Evolutionary conservation across 2,113 vertebrate genomes (phyloP), one percentile per base, ranked within the genome.

Genomic region (Morone chrysops): DNA sequence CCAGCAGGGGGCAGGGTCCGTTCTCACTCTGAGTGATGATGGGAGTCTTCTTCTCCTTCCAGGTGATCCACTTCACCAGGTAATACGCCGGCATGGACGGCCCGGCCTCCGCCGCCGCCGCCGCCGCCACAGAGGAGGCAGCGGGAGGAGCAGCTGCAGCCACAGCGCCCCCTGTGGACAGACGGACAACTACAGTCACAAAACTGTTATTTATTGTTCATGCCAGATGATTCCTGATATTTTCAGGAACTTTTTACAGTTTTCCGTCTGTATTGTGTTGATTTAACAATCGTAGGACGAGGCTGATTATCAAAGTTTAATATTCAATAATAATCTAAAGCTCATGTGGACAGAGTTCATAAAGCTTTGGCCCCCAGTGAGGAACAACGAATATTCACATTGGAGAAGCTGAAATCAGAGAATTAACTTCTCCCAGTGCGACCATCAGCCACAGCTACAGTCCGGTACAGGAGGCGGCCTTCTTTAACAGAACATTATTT

Each of bases 31-130:
- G 98, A 0, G 91, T 98, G 90, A 99, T 90, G 76, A 99, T 81
- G 0, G 98, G 97, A 0, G 97, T 98, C 79, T 94, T 93, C 60
- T 97, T 95, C 9, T 97, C 97, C 45, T 98, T 99, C 98, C 98
- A 99, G 3, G 78, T 95, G 90, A 99, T 97, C 98, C 98, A 99
- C 88, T 98, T 98, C 13, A 99, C 97, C 41, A 96, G 96, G 85
- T 99, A 97, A 76, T 95, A 97, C 68, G 87, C 96, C 59, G 4
- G 90, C 57, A 77, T 92, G 81, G 1, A 81, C 10, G 74, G 85
- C 4, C 82, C 80, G 0, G 75, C 8, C 43, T 86, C 89, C 0
- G 18, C 12, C 4, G 6, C 41, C 1, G 68, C 25, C 0, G 63
- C 70, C 0, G 67, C 5, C 0, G 80, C 14, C 0, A 82, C 9